These are phyloP conservation scores for Gibbula magus DNA, from an alignment of 2,888 invertebrate genomes.

Conservation along the genomic window DNA sequence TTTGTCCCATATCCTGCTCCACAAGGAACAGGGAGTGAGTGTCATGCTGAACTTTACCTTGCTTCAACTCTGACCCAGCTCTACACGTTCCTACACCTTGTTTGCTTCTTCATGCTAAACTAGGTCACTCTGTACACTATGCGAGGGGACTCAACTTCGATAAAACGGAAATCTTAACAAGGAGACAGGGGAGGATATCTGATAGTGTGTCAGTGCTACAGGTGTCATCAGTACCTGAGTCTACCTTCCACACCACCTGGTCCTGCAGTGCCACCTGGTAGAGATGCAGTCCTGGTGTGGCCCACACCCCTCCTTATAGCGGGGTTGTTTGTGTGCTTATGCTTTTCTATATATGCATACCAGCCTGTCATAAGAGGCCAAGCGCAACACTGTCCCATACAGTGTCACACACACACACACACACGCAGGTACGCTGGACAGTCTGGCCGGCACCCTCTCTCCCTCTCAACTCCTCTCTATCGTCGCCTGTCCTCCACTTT, in stretches of 20 bases:
- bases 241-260: too few species aligned
- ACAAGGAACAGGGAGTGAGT: too few species aligned
- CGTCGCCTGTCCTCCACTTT: neutral
- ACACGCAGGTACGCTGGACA: neutral
- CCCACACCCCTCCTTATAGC: too few species aligned
- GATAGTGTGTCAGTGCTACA: too few species aligned
- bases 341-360: conserved; percentile 10
- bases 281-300: neutral
- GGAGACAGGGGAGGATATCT: too few species aligned
- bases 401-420: neutral
- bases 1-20: too few species aligned
- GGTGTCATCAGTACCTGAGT: too few species aligned
- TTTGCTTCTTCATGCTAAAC: neutral
- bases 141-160: too few species aligned
- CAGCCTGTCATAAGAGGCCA: neutral
- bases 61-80: neutral
- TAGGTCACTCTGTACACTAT: neutral
- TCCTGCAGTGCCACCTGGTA: neutral
- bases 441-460: neutral
- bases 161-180: too few species aligned
- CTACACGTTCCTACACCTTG: neutral
- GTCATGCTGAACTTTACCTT: neutral
- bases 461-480: neutral
- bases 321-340: neutral
- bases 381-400: conserved; percentile 3